Evolutionary conservation across 2,113 vertebrate species (phyloP), one percentile per base, ranked within the genome.

Genomic region (Mobula birostris): DNA sequence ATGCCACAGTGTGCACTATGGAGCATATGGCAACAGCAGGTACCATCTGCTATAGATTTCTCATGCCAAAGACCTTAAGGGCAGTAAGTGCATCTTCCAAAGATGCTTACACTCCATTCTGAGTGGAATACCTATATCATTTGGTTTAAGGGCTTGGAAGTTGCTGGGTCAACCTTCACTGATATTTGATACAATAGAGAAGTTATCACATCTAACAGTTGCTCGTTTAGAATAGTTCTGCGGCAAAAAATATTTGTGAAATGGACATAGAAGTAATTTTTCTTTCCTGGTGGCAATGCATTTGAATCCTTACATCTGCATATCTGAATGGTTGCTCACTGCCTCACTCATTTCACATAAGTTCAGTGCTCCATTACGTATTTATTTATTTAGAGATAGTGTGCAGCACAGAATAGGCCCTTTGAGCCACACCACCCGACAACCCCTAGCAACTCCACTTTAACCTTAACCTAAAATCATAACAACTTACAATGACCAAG

Each of bases 41-140:
- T 90, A 90, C 85, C 83, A 90, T 36, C 85, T 90, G 85, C 61
- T 7, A 36, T 66, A 0, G 29, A 66, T 14, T 90, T n/a, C 14
- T n/a, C 61, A 88, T 68, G 61, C 85, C 61, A 90, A n/a, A 90
- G 85, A 63, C n/a, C 85, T 66, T 90, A 66, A 90, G 61, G 85
- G 61, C 61, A 90, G 58, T 90, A 61, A 19, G 61, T 66, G 85
- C 85, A 68, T 63, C 14, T 90, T 32, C 29, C 27, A 66, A 88
- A n/a, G 27, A 63, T 66, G 61, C 12, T 88, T 66, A 90, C 14
- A 14, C 56, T 66, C 29, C 15, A 32, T 29, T 19, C 61, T 68
- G 29, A 68, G 61, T 66, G 61, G 61, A 90, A n/a, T 5, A 66
- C 24, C 21, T 87, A 29, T 61, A 56, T 14, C 9, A 87, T 87